Conservation (phyloP, 1,140 invertebrate species). For the Popillia japonica region DNA sequence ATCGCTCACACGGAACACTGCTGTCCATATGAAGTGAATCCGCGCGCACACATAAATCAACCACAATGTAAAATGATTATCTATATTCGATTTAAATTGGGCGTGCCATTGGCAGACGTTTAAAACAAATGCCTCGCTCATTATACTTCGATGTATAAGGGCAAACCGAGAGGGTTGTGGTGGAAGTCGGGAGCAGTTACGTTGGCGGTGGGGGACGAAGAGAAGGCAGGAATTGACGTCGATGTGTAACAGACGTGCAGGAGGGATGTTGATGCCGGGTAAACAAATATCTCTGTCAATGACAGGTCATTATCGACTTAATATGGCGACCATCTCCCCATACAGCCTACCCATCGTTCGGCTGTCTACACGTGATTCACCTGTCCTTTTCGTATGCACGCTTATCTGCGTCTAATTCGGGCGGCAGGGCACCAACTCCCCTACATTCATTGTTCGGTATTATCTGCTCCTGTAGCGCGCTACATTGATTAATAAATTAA, state of each 20-base stretch:
- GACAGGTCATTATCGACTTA: constrained; percentile 25
- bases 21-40: not conserved
- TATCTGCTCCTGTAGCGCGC: not conserved
- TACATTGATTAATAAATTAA: not conserved
- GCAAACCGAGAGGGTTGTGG: not conserved
- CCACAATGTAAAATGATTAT: not conserved
- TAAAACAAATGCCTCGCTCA: constrained; percentile 20
- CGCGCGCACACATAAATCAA: not conserved
- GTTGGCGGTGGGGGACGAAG: no score
- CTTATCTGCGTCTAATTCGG: not conserved
- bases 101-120: constrained; percentile 25
- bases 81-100: constrained; percentile 32
- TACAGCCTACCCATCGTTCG: not conserved
- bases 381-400: not conserved
- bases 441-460: not conserved
- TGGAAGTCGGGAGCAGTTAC: not conserved
- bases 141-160: not conserved
- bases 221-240: not conserved
- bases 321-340: constrained; percentile 6
- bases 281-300: constrained; percentile 32
- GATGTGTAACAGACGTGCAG: not conserved
- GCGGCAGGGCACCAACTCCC: not conserved
- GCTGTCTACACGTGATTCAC: constrained; percentile 22
- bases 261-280: not conserved
- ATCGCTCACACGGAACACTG: not conserved